phyloP scores from a whole-genome alignment of 1,140 invertebrate genomes.

The Vanessa atalanta region DNA sequence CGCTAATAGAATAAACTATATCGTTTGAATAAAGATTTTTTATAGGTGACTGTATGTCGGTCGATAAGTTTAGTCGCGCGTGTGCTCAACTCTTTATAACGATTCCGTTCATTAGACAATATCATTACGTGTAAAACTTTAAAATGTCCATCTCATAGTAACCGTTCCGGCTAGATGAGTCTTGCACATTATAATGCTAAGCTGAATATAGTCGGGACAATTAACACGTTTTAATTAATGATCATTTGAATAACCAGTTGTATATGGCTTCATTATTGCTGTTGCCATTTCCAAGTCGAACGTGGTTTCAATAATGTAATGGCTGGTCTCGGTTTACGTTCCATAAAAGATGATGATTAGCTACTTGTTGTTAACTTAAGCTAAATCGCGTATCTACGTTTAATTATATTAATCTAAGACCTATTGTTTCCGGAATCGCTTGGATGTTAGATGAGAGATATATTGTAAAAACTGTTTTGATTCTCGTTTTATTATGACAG shows the following conservation, averaged over 20 bases:
- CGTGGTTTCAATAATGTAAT: constrained; percentile 12
- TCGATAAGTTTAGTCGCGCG: too few species aligned
- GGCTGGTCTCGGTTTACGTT: neutral
- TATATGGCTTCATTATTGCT: constrained; percentile 12
- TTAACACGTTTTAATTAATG: constrained; percentile 14
- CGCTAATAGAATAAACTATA: too few species aligned
- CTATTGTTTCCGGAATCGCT: too few species aligned
- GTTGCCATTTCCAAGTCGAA: constrained; percentile 10
- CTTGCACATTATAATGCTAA: constrained; percentile 8
- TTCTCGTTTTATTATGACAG: too few species aligned
- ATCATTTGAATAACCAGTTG: constrained; percentile 17
- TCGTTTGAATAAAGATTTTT: too few species aligned
- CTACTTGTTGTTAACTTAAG: neutral
- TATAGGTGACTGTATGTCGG: too few species aligned
- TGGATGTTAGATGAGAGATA: too few species aligned
- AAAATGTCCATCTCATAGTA: neutral
- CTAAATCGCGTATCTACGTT: neutral
- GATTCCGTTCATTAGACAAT: neutral
- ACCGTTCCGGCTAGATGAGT: neutral
- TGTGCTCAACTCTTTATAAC: neutral
- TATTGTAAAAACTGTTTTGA: too few species aligned
- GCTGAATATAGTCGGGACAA: constrained; percentile 1
- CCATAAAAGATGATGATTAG: neutral
- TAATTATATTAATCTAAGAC: too few species aligned
- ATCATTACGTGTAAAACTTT: too few species aligned